These are phyloP conservation scores for Trachelus iudaicus DNA, from an alignment of 2,888 invertebrate genomes.

Conservation along the genomic window DNA sequence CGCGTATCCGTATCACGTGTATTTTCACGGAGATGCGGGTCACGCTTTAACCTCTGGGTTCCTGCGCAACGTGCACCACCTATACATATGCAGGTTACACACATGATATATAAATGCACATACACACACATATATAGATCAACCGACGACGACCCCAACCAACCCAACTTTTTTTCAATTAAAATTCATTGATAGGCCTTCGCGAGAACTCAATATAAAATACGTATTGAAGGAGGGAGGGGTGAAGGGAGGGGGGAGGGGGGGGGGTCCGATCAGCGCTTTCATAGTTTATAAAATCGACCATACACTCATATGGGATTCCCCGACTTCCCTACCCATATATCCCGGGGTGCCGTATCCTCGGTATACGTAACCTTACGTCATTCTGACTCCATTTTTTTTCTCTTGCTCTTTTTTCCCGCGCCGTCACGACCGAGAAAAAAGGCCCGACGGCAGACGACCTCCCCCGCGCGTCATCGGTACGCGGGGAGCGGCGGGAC, in stretches of 20 bases:
- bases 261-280: not conserved
- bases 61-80: not conserved
- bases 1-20: slow-evolving; percentile 2
- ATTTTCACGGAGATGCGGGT: not conserved
- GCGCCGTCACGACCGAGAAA: not conserved
- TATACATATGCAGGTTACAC: not conserved
- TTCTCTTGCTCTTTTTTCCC: not conserved
- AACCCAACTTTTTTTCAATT: not conserved
- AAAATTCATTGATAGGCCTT: not conserved
- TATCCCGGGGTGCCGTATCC: not conserved
- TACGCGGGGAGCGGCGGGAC: not conserved
- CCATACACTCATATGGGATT: not conserved
- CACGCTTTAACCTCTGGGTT: not conserved
- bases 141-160: not conserved
- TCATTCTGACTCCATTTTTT: not conserved
- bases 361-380: not conserved
- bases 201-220: not conserved
- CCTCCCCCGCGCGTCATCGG: not conserved
- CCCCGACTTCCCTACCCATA: not conserved
- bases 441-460: not conserved
- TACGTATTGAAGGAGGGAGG: not conserved
- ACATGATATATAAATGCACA: not conserved
- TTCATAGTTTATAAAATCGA: not conserved
- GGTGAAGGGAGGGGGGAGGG: too few relatives aligned
- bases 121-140: not conserved